Conservation (phyloP, 2,797 vertebrate genomes). For the Todus mexicanus region DNA sequence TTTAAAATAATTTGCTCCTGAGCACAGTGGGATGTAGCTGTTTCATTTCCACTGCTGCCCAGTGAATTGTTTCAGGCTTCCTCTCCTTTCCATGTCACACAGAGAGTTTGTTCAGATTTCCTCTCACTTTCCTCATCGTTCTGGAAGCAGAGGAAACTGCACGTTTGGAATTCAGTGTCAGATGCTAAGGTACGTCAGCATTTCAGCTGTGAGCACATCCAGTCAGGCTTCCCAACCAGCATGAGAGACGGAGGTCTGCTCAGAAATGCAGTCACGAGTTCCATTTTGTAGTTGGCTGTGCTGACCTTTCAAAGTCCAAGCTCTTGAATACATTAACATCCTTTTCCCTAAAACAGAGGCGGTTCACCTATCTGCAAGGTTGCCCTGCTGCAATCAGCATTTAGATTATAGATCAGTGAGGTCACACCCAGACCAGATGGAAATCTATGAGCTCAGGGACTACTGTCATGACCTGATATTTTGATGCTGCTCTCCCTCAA, state of each 20-base stretch:
- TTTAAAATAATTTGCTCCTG: background rate
- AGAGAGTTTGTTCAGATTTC: conserved; percentile 59
- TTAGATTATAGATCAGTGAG: background rate
- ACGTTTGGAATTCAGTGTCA: background rate
- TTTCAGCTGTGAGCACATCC: conserved; percentile 7
- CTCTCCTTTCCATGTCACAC: background rate
- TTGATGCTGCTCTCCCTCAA: background rate
- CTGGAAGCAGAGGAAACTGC: conserved; percentile 58
- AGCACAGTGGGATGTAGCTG: background rate
- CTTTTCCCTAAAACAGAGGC: background rate
- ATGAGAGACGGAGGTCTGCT: background rate
- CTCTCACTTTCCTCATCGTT: conserved; percentile 68
- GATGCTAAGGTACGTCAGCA: background rate
- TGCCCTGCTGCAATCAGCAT: background rate
- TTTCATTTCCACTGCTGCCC: conserved; percentile 3
- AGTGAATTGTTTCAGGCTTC: conserved; percentile 43
- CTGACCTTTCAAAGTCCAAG: background rate
- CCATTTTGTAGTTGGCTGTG: background rate
- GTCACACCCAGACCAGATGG: background rate
- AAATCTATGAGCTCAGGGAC: background rate
- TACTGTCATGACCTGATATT: background rate
- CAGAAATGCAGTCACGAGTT: background rate
- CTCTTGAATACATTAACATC: background rate
- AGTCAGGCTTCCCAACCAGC: background rate
- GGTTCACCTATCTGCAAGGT: background rate